phyloP scores from a whole-genome alignment of 2,113 vertebrate genomes.

The Paratilapia polleni region DNA sequence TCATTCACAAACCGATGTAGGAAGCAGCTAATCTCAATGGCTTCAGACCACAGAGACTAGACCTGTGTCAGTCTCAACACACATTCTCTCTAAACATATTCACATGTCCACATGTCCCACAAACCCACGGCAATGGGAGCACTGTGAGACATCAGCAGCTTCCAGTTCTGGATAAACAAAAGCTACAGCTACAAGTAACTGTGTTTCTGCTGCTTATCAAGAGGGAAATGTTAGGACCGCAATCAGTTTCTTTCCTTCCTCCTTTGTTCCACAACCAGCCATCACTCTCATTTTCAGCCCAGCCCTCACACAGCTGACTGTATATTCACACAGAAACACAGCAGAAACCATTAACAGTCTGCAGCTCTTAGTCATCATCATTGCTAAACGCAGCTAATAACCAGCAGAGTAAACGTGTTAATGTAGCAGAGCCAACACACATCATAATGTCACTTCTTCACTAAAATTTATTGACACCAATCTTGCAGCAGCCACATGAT shows the following conservation, averaged over 20 bases:
- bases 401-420: background rate
- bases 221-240: background rate
- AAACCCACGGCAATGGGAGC: background rate
- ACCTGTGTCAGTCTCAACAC: background rate
- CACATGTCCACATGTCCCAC: background rate
- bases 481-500: background rate
- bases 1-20: background rate
- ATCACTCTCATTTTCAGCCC: background rate
- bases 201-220: constrained; percentile 27
- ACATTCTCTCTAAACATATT: background rate
- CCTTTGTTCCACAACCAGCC: background rate
- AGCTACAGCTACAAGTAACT: background rate
- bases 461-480: constrained; percentile 2
- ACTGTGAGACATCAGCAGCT: background rate
- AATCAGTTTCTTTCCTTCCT: constrained; percentile 39
- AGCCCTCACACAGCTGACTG: background rate
- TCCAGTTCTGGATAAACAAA: constrained; percentile 6
- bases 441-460: background rate
- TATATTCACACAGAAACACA: background rate
- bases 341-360: background rate
- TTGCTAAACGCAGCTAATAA: background rate
- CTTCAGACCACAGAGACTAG: background rate
- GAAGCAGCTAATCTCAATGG: constrained; percentile 5
- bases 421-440: background rate
- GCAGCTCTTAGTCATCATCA: background rate